These are phyloP conservation scores for Vandiemenella viatica DNA, from an alignment of 2,888 invertebrate genomes.

Conservation along the genomic window DNA sequence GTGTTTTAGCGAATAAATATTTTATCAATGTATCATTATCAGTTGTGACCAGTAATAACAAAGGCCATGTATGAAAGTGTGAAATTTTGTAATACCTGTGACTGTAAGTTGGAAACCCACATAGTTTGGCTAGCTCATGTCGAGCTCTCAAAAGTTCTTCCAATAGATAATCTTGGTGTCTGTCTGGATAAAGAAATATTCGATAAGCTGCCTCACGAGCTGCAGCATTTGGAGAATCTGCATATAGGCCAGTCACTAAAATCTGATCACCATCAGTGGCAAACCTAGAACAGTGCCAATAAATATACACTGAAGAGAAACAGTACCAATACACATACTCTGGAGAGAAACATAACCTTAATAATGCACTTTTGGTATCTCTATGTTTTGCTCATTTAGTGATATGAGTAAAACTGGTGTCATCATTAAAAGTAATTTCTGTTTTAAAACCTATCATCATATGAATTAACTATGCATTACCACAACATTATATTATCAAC, in stretches of 20 bases:
- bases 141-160: conserved; percentile 56
- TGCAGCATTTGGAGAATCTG: conserved; percentile 61
- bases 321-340: background rate
- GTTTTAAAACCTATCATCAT: too few species aligned
- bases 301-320: background rate
- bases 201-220: conserved; percentile 81
- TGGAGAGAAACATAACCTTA: too few species aligned
- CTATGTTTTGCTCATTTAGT: too few species aligned
- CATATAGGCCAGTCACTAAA: conserved; percentile 63
- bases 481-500: too few species aligned
- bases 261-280: conserved; percentile 54
- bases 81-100: too few species aligned
- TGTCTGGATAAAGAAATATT: conserved; percentile 66
- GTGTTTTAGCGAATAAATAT: too few species aligned
- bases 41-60: too few species aligned
- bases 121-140: conserved; percentile 64
- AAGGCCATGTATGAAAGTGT: too few species aligned
- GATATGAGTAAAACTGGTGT: too few species aligned
- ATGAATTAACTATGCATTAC: too few species aligned
- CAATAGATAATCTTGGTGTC: conserved; percentile 58
- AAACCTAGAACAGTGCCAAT: conserved; percentile 36
- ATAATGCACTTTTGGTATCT: background rate
- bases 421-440: too few species aligned
- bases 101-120: conserved; percentile 80
- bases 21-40: too few species aligned